phyloP scores from a whole-genome alignment of 2,113 vertebrate species.

The Cricetomys ansorgei region DNA sequence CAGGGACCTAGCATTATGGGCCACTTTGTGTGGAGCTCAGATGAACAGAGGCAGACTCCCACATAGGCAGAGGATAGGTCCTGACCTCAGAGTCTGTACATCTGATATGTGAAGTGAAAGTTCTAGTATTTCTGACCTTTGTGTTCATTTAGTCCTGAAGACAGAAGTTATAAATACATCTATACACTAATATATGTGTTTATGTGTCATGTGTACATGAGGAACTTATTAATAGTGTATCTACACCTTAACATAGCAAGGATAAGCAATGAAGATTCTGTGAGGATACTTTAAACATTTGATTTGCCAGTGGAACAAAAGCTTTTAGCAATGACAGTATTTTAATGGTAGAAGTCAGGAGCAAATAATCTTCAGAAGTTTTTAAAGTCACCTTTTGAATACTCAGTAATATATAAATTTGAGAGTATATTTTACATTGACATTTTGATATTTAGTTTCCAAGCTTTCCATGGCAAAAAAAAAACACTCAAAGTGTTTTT shows the following conservation, averaged over 20 bases:
- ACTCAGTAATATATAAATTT: background rate
- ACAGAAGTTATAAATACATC: background rate
- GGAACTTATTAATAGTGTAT: background rate
- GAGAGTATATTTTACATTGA: background rate
- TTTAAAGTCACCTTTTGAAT: background rate
- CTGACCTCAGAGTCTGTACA: background rate
- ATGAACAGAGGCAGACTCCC: fast-evolving
- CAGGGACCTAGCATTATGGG: background rate
- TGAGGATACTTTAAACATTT: background rate
- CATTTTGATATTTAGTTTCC: slow-evolving; percentile 10
- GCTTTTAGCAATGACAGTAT: background rate
- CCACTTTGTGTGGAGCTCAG: background rate
- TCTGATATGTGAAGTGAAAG: background rate
- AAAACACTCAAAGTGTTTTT: background rate
- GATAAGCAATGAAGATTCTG: background rate
- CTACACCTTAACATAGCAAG: background rate
- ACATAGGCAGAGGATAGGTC: background rate
- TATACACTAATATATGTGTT: background rate
- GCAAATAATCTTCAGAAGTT: background rate
- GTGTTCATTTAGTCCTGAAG: background rate
- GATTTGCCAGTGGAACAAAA: background rate
- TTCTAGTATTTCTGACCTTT: background rate
- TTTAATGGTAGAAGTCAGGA: background rate
- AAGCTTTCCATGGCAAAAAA: background rate
- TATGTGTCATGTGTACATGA: background rate